Evolutionary conservation across 2,113 vertebrate genomes (phyloP).

Genomic region (Micronycteris hirsuta): DNA sequence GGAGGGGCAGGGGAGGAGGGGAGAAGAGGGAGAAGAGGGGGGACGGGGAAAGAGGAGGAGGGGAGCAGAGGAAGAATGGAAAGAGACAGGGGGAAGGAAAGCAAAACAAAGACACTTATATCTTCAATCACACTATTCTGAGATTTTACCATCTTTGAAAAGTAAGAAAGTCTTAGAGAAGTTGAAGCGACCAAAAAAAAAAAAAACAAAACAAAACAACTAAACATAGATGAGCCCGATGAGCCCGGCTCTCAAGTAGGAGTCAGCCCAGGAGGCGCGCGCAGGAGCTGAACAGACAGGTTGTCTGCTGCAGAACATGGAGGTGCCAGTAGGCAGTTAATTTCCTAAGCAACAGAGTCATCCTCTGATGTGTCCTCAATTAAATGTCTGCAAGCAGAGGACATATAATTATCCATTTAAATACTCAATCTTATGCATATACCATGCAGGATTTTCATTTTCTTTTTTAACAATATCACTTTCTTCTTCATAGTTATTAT

Average conservation of each 20-base stretch:
- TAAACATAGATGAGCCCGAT: background rate
- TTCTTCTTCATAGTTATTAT: background rate
- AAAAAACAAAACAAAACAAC: background rate
- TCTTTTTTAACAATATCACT: conserved; percentile 15
- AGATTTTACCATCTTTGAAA: background rate
- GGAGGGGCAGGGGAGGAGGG: too few relatives aligned
- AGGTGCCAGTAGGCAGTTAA: background rate
- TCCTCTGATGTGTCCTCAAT: conserved; percentile 15
- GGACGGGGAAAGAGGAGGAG: rapidly evolving
- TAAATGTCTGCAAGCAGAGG: background rate
- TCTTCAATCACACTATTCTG: background rate
- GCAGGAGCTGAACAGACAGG: background rate
- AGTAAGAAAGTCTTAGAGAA: background rate
- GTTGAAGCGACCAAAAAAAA: too few relatives aligned
- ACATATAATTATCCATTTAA: conserved; percentile 29
- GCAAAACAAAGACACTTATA: background rate
- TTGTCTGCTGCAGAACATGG: background rate
- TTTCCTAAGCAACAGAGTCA: conserved; percentile 24
- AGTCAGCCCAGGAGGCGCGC: background rate
- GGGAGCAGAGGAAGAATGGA: too few relatives aligned
- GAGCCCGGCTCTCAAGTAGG: background rate
- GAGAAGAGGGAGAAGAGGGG: too few relatives aligned
- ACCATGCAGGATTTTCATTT: background rate
- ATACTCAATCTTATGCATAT: background rate
- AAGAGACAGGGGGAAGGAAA: background rate